Evolutionary conservation across 2,888 invertebrate species (phyloP).

Genomic region (Loripinus fragilis): DNA sequence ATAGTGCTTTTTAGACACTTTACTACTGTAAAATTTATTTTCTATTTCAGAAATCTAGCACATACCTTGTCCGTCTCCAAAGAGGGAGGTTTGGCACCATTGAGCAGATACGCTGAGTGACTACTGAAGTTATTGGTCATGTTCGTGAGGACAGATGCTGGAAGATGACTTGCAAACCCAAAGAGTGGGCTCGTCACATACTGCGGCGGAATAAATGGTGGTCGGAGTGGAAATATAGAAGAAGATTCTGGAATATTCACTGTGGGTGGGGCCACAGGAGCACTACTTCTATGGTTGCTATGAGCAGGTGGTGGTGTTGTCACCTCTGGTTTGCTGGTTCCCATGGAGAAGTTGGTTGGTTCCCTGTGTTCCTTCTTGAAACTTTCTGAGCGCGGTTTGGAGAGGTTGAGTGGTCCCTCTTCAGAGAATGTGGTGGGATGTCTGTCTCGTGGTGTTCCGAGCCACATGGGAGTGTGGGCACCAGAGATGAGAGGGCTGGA

Average conservation of each 20-base stretch:
- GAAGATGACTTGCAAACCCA: constrained; percentile 68
- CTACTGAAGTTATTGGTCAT: constrained; percentile 69
- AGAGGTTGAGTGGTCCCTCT: constrained; percentile 94
- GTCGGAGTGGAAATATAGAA: constrained; percentile 61
- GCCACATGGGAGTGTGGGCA: constrained; percentile 52
- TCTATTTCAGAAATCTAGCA: background rate
- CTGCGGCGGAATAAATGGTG: constrained; percentile 76
- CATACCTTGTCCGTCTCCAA: constrained; percentile 74
- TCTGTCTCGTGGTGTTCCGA: constrained; percentile 35
- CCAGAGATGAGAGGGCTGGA: constrained; percentile 54
- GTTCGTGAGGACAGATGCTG: constrained; percentile 68
- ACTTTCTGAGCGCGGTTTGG: constrained; percentile 89
- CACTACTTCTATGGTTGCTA: constrained; percentile 67
- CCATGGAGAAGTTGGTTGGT: constrained; percentile 39
- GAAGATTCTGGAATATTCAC: constrained; percentile 61
- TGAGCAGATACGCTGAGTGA: constrained; percentile 64
- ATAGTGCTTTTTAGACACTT: too few relatives aligned
- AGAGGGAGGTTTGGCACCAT: constrained; percentile 73
- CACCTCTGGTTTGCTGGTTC: constrained; percentile 43
- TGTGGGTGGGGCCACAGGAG: constrained; percentile 83
- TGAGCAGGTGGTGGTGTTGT: constrained; percentile 78
- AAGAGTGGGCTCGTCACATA: constrained; percentile 74
- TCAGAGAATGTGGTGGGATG: constrained; percentile 55
- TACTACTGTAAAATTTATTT: too few relatives aligned
- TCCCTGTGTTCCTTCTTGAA: constrained; percentile 37